These are phyloP conservation scores for Caenorhabditis sp. DNA, from an alignment of 2,888 invertebrate species.

Conservation along the genomic window DNA sequence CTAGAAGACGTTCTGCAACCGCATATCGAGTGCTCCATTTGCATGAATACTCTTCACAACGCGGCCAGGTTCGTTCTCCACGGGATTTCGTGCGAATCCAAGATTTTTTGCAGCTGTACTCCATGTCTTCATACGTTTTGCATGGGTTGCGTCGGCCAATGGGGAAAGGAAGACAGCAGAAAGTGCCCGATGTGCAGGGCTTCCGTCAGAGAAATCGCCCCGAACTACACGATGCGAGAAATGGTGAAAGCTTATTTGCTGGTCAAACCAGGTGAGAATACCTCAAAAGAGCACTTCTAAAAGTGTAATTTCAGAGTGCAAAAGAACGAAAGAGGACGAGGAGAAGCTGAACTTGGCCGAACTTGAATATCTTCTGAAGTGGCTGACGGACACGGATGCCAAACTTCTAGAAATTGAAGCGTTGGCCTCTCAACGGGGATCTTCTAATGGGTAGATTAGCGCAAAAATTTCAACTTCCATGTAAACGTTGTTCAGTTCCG, in stretches of 20 bases:
- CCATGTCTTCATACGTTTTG: constrained; percentile 39
- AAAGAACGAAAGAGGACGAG: constrained; percentile 6
- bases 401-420: constrained; percentile 15
- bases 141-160: constrained; percentile 14
- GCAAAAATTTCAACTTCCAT: neutral
- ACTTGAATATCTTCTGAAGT: constrained; percentile 15
- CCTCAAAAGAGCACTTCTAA: neutral
- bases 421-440: constrained; percentile 4
- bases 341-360: constrained; percentile 2
- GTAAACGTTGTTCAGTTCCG: neutral
- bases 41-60: constrained; percentile 11
- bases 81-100: neutral
- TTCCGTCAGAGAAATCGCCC: constrained; percentile 10
- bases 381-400: constrained; percentile 1
- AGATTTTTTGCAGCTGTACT: constrained; percentile 5
- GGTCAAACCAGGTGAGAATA: constrained; percentile 1
- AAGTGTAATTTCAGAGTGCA: neutral
- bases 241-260: constrained; percentile 11
- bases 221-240: constrained; percentile 14
- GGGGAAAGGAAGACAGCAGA: neutral
- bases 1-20: neutral
- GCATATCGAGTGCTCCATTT: constrained; percentile 17
- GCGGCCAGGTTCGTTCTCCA: constrained; percentile 3
- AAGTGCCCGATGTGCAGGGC: constrained; percentile 25
- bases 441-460: neutral